Base-by-base conservation (phyloP, 2,888 invertebrate species). In the Luperina nickerlii region DNA sequence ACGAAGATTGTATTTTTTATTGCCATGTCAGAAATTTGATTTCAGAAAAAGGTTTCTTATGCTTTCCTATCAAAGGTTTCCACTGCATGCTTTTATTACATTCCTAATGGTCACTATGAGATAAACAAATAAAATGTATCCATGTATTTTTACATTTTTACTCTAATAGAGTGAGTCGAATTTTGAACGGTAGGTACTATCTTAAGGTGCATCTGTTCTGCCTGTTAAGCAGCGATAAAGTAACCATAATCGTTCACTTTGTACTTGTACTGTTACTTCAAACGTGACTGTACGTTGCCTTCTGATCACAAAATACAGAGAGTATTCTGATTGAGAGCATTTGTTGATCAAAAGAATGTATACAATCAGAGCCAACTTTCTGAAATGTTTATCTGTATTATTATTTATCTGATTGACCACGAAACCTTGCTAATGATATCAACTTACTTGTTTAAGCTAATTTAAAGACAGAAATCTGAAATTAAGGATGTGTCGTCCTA, bases 151-250 rank as follows among this genome's bases (percentile, higher is more conserved):
- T 45, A 67, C 42, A 84, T 45, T 74, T 71, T 87, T 68, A 63
- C 38, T 45, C 5, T 79, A 87, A 87, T 51, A 68, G 13, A 1
- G 54, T 27, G 66, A 65, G 65, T 57, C 76, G n/a, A 85, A 80
- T 87, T 76, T 62, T n/a, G 24, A 70, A 18, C 51, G 45, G 48
- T 74, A 72, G 45, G 48, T 74, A 72, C n/a, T 87, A 75, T 77
- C 24, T 66, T 45, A 13, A 63, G 38, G 27, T 60, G 75, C 74
- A 88, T 85, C 76, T 38, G 85, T 88, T 85, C 62, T 85, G 85
- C 85, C 62, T 69, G 62, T 85, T 87, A 79, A 67, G 27, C 76
- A 67, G 24, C 70, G 57, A 65, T 79, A 74, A 74, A 67, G 70
- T 70, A 18, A 27, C 51, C n/a, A 71, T 74, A 78, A 74, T 71